Percentiles rank a stretch among this genome's conserved stretches.
Conservation (phyloP, 2,113 vertebrate genomes). For the Engystomops pustulosus region DNA sequence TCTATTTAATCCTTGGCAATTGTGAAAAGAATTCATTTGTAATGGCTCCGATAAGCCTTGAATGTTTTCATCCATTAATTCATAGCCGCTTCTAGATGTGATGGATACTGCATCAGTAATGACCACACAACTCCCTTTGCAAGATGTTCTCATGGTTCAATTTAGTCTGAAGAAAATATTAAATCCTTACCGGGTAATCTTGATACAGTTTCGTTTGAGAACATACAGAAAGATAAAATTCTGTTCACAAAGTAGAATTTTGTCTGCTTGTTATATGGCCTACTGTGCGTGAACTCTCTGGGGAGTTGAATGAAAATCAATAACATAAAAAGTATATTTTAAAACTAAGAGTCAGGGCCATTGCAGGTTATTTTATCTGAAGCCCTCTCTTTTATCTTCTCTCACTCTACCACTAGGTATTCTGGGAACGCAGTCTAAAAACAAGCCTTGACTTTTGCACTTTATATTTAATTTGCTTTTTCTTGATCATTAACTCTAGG, state of each 20-base stretch:
- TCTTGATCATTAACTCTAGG: neutral
- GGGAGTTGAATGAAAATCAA: slow-evolving; percentile 50
- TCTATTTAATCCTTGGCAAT: neutral
- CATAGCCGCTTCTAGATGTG: neutral
- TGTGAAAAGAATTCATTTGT: neutral
- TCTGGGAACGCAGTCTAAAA: neutral
- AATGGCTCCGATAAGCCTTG: neutral
- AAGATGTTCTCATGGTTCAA: slow-evolving; percentile 40
- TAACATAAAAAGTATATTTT: slow-evolving; percentile 44
- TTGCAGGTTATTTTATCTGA: slow-evolving; percentile 44
- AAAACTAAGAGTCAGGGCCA: slow-evolving; percentile 8
- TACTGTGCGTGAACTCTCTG: slow-evolving; percentile 39
- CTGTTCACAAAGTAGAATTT: slow-evolving; percentile 48
- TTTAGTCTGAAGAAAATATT: slow-evolving; percentile 62
- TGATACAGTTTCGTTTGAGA: slow-evolving; percentile 52
- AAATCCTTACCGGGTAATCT: slow-evolving; percentile 61
- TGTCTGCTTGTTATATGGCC: slow-evolving; percentile 52
- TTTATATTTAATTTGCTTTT: neutral
- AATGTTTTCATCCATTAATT: slow-evolving; percentile 14
- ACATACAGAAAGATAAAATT: slow-evolving; percentile 61
- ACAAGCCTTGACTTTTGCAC: neutral
- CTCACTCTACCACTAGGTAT: neutral
- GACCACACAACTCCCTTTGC: slow-evolving; percentile 23
- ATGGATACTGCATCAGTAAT: slow-evolving; percentile 28
- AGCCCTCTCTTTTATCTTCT: slow-evolving; percentile 17